Evolutionary conservation across 2,888 invertebrate genomes (phyloP).

Genomic region (Meandrusa payeni): DNA sequence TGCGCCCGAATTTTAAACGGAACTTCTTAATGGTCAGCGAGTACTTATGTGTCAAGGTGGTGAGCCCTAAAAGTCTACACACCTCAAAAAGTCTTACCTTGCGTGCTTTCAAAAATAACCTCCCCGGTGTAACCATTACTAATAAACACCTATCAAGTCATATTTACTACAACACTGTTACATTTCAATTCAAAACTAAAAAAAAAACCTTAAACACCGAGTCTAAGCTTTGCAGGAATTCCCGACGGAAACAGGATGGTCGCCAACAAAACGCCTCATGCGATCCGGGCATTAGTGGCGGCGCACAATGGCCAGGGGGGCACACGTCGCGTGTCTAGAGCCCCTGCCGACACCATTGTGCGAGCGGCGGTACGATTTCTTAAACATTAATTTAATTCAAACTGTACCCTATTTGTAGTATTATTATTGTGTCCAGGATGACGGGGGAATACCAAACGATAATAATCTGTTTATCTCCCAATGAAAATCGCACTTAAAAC

Average conservation of each 20-base stretch:
- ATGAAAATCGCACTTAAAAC: no score
- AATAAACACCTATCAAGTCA: neutral
- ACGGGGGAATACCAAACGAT: no score
- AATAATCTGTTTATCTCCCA: no score
- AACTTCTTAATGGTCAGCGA: no score
- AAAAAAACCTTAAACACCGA: neutral
- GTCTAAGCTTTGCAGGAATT: conserved; percentile 7
- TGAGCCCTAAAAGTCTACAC: no score
- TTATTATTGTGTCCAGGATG: no score
- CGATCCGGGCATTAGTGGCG: conserved; percentile 14
- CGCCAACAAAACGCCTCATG: conserved; percentile 11
- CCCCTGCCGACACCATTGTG: neutral
- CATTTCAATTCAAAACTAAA: conserved; percentile 1
- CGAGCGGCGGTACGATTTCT: neutral
- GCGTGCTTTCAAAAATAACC: no score
- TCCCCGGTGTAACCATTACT: no score
- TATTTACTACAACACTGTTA: conserved; percentile 4
- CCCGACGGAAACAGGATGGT: conserved; percentile 7
- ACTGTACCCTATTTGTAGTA: no score
- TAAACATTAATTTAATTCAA: conserved; percentile 2
- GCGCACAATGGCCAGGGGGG: conserved; percentile 2
- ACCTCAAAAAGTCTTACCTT: no score
- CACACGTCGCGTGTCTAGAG: conserved; percentile 5
- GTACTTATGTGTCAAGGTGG: no score
- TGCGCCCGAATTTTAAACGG: no score